Evolutionary conservation across 2,113 vertebrate genomes (phyloP).

Genomic region (Ceyx margarethae): DNA sequence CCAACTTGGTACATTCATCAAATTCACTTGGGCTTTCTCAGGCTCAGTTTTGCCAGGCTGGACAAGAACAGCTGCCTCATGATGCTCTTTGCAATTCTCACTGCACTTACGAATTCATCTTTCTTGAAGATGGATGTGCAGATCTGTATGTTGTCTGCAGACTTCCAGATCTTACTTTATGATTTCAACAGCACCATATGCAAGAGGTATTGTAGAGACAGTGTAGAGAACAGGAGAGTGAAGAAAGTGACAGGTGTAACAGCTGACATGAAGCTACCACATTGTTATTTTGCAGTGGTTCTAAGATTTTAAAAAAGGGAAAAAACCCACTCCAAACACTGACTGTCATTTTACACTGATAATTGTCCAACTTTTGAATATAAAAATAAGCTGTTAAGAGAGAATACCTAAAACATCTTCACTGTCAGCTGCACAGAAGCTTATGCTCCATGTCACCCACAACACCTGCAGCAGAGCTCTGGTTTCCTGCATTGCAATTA

Average conservation of each 20-base stretch:
- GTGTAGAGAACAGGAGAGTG: neutral
- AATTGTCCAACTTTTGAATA: neutral
- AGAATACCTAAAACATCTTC: neutral
- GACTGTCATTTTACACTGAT: neutral
- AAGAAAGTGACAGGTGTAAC: neutral
- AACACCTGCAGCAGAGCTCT: neutral
- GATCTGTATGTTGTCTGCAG: accelerated
- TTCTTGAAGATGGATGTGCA: neutral
- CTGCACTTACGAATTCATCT: neutral
- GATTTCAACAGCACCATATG: neutral
- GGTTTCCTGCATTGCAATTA: neutral
- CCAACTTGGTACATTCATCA: neutral
- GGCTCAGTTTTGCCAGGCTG: neutral
- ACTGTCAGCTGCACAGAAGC: neutral
- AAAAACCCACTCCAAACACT: neutral
- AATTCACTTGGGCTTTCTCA: neutral
- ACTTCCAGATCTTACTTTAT: neutral
- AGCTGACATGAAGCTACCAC: neutral
- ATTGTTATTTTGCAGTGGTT: neutral
- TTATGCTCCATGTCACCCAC: neutral
- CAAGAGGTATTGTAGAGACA: neutral
- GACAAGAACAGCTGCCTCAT: slow-evolving; percentile 17
- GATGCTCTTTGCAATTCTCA: neutral
- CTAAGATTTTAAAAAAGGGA: neutral
- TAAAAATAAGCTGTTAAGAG: neutral